These are phyloP conservation scores for Lutraria rhynchaena DNA, from an alignment of 1,140 invertebrate genomes.

Conservation along the genomic window DNA sequence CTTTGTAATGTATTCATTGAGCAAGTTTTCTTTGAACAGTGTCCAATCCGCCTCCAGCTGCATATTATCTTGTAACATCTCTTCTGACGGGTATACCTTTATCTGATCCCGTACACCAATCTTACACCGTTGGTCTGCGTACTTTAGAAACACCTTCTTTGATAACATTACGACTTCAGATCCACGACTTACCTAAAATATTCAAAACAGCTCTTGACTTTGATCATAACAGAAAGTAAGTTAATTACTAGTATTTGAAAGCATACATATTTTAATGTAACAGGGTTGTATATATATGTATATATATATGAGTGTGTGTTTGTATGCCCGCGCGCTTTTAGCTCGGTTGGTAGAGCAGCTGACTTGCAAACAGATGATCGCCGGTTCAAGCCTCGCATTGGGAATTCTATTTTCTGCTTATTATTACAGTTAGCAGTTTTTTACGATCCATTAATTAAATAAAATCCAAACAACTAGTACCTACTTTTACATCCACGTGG, in stretches of 20 bases:
- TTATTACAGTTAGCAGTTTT: too few species aligned
- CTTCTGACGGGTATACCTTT: constrained; percentile 70
- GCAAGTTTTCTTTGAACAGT: constrained; percentile 58
- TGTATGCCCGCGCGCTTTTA: too few species aligned
- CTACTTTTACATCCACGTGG: too few species aligned
- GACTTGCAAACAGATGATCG: too few species aligned
- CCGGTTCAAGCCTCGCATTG: too few species aligned
- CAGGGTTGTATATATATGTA: not conserved
- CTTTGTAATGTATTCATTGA: constrained; percentile 39
- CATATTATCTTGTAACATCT: constrained; percentile 72
- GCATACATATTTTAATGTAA: not conserved
- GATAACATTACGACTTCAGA: constrained; percentile 76
- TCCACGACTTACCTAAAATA: constrained; percentile 73
- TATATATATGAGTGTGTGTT: not conserved
- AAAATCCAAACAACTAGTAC: too few species aligned
- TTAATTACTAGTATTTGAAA: not conserved
- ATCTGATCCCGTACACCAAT: constrained; percentile 60
- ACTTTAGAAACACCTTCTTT: constrained; percentile 75
- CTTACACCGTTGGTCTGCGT: constrained; percentile 64
- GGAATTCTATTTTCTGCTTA: too few species aligned
- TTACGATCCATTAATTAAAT: too few species aligned
- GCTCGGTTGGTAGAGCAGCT: too few species aligned
- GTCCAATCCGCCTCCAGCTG: constrained; percentile 74
- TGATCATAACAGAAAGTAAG: not conserved
- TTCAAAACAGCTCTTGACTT: constrained; percentile 3